Evolutionary conservation across 1,140 invertebrate species (phyloP).

Genomic region (Caenorhabditis inopinata): DNA sequence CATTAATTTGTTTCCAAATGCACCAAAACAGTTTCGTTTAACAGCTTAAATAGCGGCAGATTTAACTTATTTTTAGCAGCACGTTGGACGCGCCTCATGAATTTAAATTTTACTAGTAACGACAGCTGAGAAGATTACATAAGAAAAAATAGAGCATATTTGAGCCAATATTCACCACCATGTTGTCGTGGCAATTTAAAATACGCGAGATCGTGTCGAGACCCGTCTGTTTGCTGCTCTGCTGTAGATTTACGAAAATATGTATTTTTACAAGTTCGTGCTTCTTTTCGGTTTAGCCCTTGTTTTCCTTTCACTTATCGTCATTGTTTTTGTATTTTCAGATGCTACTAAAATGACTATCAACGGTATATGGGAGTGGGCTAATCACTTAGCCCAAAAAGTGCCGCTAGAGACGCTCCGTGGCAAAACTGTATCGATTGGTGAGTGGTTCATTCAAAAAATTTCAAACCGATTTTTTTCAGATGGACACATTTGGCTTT

Average conservation of each 20-base stretch:
- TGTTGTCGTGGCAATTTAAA: slow-evolving; percentile 10
- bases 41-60: too few relatives aligned
- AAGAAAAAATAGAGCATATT: not conserved
- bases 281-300: too few relatives aligned
- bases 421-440: slow-evolving; percentile 18
- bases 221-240: not conserved
- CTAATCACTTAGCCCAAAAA: slow-evolving; percentile 17
- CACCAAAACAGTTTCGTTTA: too few relatives aligned
- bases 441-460: not conserved
- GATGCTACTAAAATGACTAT: slow-evolving; percentile 25
- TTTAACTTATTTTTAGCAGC: too few relatives aligned
- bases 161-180: not conserved
- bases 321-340: too few relatives aligned
- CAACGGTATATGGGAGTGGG: slow-evolving; percentile 25
- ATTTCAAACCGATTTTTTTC: not conserved
- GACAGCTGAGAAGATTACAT: not conserved
- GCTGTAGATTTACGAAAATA: slow-evolving; percentile 16
- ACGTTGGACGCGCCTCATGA: too few relatives aligned
- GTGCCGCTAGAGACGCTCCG: slow-evolving; percentile 7
- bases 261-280: not conserved
- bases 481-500: slow-evolving; percentile 41
- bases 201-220: not conserved
- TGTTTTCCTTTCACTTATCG: too few relatives aligned
- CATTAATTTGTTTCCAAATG: too few relatives aligned
- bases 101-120: too few relatives aligned